Evolutionary conservation across 2,888 invertebrate genomes (phyloP).

Genomic region (Crepidodera aurea): DNA sequence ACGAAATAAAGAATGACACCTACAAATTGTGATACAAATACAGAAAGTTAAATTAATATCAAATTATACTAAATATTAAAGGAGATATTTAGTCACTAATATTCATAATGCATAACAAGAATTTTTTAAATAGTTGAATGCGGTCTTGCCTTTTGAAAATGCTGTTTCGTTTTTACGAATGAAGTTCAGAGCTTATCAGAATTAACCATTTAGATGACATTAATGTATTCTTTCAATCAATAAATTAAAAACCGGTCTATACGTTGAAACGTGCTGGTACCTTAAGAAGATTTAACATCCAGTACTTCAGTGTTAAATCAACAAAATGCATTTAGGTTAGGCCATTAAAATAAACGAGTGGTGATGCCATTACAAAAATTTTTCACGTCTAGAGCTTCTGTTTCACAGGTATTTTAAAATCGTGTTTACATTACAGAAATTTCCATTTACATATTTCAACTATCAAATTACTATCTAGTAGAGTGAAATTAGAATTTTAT

Average conservation of each 20-base stretch:
- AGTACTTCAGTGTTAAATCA: constrained; percentile 3
- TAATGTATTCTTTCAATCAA: constrained; percentile 13
- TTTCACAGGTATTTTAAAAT: neutral
- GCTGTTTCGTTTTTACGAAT: constrained; percentile 1
- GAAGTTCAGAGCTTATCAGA: neutral
- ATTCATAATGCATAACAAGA: neutral
- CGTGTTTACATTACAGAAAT: no score
- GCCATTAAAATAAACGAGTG: constrained; percentile 4
- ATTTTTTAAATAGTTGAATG: neutral
- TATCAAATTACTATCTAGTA: no score
- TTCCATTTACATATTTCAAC: no score
- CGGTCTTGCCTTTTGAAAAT: neutral
- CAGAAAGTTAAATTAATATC: no score
- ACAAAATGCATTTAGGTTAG: constrained; percentile 3
- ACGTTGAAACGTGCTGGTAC: constrained; percentile 5
- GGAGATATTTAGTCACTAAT: neutral
- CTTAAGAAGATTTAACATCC: constrained; percentile 8
- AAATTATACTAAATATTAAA: no score
- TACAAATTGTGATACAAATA: no score
- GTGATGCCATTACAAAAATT: neutral
- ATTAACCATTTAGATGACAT: constrained; percentile 13
- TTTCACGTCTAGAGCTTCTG: neutral
- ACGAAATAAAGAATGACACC: no score
- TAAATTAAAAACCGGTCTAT: constrained; percentile 13
- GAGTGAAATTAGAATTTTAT: no score